Evolutionary conservation across 2,113 vertebrate genomes (phyloP), one percentile per base, ranked within the genome.

Genomic region (Scomber japonicus): DNA sequence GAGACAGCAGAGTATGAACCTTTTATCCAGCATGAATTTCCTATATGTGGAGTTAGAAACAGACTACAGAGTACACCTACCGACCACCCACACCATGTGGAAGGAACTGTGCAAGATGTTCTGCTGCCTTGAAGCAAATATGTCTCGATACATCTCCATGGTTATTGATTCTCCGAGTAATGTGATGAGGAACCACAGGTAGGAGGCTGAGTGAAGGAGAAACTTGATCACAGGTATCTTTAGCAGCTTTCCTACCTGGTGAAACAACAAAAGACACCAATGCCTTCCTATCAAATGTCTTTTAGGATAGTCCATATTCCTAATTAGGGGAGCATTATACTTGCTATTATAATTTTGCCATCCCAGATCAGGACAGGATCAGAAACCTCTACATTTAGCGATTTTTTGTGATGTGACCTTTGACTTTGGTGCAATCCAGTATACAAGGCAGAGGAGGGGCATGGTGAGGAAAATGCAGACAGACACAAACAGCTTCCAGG

Each of bases 81-180:
- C 97, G 16, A 95, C 94, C 49, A 98, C 97, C 97, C 97, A 98
- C 77, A 97, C 88, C 97, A 97, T 97, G 91, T 97, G 97, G 61
- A 97, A 90, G 5, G 97, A 97, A 66, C 90, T 97, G 84, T 97
- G 95, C 88, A 97, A 92, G 69, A 97, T 81, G 66, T 94, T 94
- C 86, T 96, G 96, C 49, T 96, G 91, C 24, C 96, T 91, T 30
- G 95, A 96, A 0, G 87, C 81, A 59, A 96, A 96, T 21, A 66
- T 85, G 1, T 93, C 95, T 9, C 96, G 88, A 78, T 96, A 94
- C 0, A 93, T 69, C 89, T 98, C 96, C 96, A 97, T 96, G 16
- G 92, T 92, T 66, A 97, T 91, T 2, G 97, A 97, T 69, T 98
- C 97, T 57, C 94, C 95, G 17, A 98, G 92, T 50, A 97, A 81